A percentile compares a stretch with the other conserved stretches of the same genome.
These are phyloP conservation scores for Drosophila fuyamai DNA, from an alignment of 1,140 invertebrate species.

Conservation along the genomic window DNA sequence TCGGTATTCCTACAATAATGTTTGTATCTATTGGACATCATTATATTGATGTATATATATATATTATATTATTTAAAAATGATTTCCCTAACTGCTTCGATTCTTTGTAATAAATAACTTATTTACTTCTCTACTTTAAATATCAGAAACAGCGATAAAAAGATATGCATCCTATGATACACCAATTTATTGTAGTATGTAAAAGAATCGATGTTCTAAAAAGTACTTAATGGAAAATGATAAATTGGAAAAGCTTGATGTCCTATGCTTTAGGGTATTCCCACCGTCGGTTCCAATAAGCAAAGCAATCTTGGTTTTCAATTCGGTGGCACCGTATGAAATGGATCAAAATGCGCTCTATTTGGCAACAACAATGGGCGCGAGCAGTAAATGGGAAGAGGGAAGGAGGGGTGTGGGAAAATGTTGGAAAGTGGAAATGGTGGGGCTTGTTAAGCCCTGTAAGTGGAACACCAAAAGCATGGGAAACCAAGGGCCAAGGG, in stretches of 20 bases:
- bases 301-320: background rate
- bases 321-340: slow-evolving; percentile 67
- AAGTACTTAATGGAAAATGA: too few species aligned
- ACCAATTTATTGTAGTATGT: too few species aligned
- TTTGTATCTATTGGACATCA: too few species aligned
- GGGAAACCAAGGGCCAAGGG: background rate
- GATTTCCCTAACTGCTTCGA: too few species aligned
- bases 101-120: too few species aligned
- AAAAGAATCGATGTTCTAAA: too few species aligned
- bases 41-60: too few species aligned
- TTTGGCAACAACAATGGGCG: slow-evolving; percentile 74
- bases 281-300: background rate
- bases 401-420: background rate
- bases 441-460: slow-evolving; percentile 46
- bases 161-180: too few species aligned
- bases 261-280: background rate
- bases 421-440: slow-evolving; percentile 8
- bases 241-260: background rate
- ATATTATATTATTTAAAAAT: too few species aligned
- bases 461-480: slow-evolving; percentile 11
- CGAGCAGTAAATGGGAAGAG: slow-evolving; percentile 2
- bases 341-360: slow-evolving; percentile 80
- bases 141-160: too few species aligned
- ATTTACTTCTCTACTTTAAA: too few species aligned
- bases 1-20: too few species aligned